Evolutionary conservation across 2,797 vertebrate genomes (phyloP).

Genomic region (Alauda arvensis): DNA sequence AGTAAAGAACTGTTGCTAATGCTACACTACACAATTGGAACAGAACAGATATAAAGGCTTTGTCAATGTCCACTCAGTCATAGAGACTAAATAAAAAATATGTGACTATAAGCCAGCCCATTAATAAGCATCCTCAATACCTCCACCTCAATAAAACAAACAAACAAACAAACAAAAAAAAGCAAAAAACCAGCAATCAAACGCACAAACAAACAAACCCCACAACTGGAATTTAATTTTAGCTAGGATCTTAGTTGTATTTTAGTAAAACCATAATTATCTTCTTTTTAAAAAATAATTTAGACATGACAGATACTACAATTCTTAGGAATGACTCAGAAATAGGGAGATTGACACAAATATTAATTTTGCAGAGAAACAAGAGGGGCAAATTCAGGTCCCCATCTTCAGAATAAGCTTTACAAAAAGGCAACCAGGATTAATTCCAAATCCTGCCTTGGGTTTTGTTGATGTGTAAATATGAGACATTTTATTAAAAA

Average conservation of each 20-base stretch:
- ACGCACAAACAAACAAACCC: neutral
- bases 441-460: neutral
- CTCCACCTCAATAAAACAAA: accelerated
- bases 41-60: neutral
- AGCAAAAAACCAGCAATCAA: no score
- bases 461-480: neutral
- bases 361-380: neutral
- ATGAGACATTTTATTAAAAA: neutral
- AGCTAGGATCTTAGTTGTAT: neutral
- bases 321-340: neutral
- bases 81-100: neutral
- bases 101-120: accelerated
- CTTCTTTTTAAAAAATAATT: accelerated
- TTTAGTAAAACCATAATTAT: neutral
- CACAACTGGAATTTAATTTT: accelerated
- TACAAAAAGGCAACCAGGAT: neutral
- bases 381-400: accelerated
- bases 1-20: neutral
- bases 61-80: neutral
- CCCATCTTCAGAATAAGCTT: accelerated
- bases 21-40: neutral
- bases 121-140: neutral
- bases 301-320: neutral
- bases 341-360: neutral
- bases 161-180: neutral